These are phyloP conservation scores for Lepilemur septentrionalis DNA, from an alignment of 2,797 vertebrate species.

Conservation along the genomic window DNA sequence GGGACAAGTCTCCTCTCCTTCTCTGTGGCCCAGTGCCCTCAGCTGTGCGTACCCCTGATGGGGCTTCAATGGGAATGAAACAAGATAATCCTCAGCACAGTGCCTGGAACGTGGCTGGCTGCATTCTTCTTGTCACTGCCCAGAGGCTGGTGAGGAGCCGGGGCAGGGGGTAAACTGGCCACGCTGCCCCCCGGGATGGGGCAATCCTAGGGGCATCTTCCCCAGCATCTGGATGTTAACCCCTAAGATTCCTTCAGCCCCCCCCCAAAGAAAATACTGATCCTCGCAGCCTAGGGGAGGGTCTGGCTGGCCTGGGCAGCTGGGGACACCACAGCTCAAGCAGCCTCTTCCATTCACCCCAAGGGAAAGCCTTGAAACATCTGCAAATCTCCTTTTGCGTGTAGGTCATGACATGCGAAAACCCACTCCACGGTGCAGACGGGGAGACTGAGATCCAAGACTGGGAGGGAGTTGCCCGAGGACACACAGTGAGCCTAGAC, in stretches of 20 bases:
- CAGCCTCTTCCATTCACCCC: background rate
- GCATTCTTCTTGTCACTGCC: background rate
- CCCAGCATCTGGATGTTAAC: background rate
- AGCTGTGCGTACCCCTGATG: background rate
- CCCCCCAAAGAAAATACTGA: background rate
- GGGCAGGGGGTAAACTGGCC: background rate
- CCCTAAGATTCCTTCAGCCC: background rate
- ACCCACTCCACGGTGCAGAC: background rate
- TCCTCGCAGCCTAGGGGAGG: background rate
- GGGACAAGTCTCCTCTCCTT: background rate
- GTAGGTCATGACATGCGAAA: background rate
- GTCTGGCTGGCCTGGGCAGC: background rate
- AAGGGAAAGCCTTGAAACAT: background rate
- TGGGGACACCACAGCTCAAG: background rate
- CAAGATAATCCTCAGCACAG: background rate
- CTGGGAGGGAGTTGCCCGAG: background rate
- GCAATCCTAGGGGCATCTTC: background rate
- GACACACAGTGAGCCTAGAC: background rate
- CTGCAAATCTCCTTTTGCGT: background rate
- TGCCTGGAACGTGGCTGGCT: background rate
- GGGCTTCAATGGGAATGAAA: background rate
- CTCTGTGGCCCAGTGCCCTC: background rate
- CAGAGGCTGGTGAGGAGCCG: background rate
- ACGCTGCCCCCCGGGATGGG: background rate
- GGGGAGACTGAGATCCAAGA: background rate